Evolutionary conservation across 1,140 invertebrate species (phyloP).

Genomic region (Caerostris darwini): DNA sequence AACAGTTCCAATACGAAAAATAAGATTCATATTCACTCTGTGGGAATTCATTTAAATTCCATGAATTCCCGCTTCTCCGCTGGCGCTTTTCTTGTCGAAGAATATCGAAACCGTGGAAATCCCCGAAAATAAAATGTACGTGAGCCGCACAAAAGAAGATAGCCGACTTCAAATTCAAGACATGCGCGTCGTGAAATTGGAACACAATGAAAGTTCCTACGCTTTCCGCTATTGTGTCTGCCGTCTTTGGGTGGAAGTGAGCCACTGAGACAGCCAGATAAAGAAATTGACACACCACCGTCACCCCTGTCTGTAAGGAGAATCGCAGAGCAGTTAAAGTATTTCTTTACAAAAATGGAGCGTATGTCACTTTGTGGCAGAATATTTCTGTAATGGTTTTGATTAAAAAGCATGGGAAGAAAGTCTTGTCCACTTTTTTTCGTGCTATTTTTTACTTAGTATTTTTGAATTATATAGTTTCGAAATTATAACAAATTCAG

Average conservation of each 20-base stretch:
- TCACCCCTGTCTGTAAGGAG: slow-evolving; percentile 25
- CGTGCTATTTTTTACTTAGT: too few relatives aligned
- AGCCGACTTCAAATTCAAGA: slow-evolving; percentile 52
- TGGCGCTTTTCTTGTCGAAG: too few relatives aligned
- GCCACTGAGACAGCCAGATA: background rate
- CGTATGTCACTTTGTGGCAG: background rate
- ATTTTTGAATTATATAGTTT: too few relatives aligned
- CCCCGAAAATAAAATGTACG: slow-evolving; percentile 44
- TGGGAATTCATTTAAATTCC: background rate
- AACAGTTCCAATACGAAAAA: too few relatives aligned
- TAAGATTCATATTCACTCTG: too few relatives aligned
- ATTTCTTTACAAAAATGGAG: background rate
- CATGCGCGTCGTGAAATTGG: slow-evolving; percentile 28
- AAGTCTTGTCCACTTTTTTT: too few relatives aligned
- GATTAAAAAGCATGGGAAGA: background rate
- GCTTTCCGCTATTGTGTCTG: slow-evolving; percentile 20
- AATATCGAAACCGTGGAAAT: background rate
- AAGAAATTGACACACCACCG: background rate
- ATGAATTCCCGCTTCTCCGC: background rate
- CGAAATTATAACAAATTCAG: too few relatives aligned
- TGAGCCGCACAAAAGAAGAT: slow-evolving; percentile 20
- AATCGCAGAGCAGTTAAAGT: background rate
- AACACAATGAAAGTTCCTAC: slow-evolving; percentile 36
- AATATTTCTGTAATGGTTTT: background rate
- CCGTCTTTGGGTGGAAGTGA: background rate